These are phyloP conservation scores for Coronaproctus castanopsis DNA, from an alignment of 2,888 invertebrate genomes.

Conservation along the genomic window DNA sequence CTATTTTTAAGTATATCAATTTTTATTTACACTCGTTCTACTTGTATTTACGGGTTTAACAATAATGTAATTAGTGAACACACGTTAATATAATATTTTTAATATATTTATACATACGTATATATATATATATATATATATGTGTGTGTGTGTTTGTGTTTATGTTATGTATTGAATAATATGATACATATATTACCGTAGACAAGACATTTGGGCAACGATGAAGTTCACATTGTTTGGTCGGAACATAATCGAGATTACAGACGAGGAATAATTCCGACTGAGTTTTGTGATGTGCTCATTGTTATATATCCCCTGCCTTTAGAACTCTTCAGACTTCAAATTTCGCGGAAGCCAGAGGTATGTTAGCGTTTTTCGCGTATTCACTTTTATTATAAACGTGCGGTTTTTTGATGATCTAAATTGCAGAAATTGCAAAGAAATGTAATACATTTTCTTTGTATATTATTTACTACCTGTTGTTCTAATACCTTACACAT, in stretches of 20 bases:
- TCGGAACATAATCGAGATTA: conserved; percentile 92
- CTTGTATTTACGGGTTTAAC: neutral
- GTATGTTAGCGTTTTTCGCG: no score
- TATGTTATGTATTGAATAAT: no score
- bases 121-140: no score
- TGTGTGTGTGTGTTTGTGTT: no score
- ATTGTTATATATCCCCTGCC: conserved; percentile 87
- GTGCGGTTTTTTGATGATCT: no score
- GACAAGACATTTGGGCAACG: conserved; percentile 91
- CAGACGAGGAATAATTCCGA: conserved; percentile 87
- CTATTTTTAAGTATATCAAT: no score
- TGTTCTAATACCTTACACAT: no score
- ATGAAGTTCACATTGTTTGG: conserved; percentile 98
- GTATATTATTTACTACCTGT: no score
- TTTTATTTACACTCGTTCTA: no score
- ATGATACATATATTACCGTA: no score
- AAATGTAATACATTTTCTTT: neutral
- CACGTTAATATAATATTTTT: conserved; percentile 16
- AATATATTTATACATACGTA: no score
- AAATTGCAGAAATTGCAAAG: neutral
- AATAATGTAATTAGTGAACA: neutral
- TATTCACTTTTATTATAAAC: no score
- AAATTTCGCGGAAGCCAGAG: conserved; percentile 16
- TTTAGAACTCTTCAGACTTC: conserved; percentile 61
- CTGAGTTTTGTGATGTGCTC: conserved; percentile 96